phyloP scores from a whole-genome alignment of 2,888 invertebrate species.

The Drosophila siamana region DNA sequence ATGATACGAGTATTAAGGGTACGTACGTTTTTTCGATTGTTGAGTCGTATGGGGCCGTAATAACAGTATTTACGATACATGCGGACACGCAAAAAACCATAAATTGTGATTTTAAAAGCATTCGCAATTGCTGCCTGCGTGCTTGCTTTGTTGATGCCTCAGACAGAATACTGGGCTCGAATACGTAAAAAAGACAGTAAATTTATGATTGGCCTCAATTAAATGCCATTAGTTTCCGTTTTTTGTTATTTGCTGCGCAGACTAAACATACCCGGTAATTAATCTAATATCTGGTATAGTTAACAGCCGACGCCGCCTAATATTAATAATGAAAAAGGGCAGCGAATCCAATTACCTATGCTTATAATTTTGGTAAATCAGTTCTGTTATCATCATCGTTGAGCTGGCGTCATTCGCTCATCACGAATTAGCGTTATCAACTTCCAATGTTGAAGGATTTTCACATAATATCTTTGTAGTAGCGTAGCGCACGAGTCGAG shows the following conservation, averaged over 20 bases:
- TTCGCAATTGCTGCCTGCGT: slow-evolving; percentile 17
- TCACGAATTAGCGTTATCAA: slow-evolving; percentile 27
- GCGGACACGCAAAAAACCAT: slow-evolving; percentile 49
- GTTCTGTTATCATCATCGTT: neutral
- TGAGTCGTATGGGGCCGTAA: slow-evolving; percentile 45
- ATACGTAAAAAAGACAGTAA: slow-evolving; percentile 18
- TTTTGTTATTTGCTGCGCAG: neutral
- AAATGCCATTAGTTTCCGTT: slow-evolving; percentile 36
- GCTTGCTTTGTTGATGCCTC: slow-evolving; percentile 17
- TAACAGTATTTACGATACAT: slow-evolving; percentile 67
- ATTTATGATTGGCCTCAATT: slow-evolving; percentile 65
- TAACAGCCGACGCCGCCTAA: slow-evolving; percentile 15
- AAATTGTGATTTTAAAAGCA: slow-evolving; percentile 65
- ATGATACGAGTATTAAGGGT: slow-evolving; percentile 27
- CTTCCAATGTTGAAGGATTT: slow-evolving; percentile 14
- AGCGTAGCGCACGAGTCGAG: neutral
- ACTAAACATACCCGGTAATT: slow-evolving; percentile 2
- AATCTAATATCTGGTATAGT: slow-evolving; percentile 24
- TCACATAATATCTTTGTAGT: slow-evolving; percentile 2
- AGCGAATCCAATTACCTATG: neutral
- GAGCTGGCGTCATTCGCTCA: slow-evolving; percentile 16
- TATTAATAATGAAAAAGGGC: slow-evolving; percentile 33
- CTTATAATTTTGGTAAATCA: slow-evolving; percentile 25
- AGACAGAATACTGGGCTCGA: slow-evolving; percentile 22
- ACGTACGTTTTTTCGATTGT: neutral